A percentile compares a stretch with the other conserved stretches of the same genome.
phyloP scores from a whole-genome alignment of 2,113 vertebrate genomes.

The Eulacestoma nigropectus region DNA sequence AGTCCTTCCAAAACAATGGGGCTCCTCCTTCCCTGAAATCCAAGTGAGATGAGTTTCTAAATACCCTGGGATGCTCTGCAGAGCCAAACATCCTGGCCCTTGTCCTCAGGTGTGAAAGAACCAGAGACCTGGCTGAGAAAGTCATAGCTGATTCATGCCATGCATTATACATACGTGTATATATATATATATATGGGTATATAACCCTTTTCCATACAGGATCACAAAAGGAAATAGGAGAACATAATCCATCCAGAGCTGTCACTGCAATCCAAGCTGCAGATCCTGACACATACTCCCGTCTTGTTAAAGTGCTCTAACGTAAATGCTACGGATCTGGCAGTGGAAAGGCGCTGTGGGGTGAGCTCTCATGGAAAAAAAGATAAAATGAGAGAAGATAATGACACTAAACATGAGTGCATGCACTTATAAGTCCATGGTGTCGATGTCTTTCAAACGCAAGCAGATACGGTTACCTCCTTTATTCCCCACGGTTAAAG shows the following conservation, averaged over 20 bases:
- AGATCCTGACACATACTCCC: not conserved
- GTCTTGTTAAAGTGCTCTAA: not conserved
- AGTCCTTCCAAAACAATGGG: not conserved
- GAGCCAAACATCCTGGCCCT: not conserved
- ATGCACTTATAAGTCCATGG: not conserved
- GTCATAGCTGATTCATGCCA: not conserved
- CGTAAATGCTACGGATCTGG: not conserved
- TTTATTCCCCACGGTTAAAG: not conserved
- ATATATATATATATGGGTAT: not conserved
- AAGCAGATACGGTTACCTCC: not conserved
- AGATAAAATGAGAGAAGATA: slow-evolving; percentile 33
- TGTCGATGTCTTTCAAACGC: not conserved
- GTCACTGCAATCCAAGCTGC: not conserved
- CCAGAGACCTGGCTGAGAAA: not conserved
- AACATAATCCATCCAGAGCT: not conserved
- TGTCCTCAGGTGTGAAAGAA: not conserved
- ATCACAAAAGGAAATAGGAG: not conserved
- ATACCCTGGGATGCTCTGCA: not conserved
- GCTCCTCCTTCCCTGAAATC: not conserved
- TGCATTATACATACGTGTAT: not conserved
- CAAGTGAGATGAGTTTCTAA: not conserved
- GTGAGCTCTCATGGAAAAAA: not conserved
- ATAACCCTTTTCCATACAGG: not conserved
- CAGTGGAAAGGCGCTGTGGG: not conserved
- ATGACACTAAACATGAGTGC: not conserved